Evolutionary conservation across 2,888 invertebrate species (phyloP), one percentile per base, ranked within the genome.

Genomic region (Cryptocephalus primarius): DNA sequence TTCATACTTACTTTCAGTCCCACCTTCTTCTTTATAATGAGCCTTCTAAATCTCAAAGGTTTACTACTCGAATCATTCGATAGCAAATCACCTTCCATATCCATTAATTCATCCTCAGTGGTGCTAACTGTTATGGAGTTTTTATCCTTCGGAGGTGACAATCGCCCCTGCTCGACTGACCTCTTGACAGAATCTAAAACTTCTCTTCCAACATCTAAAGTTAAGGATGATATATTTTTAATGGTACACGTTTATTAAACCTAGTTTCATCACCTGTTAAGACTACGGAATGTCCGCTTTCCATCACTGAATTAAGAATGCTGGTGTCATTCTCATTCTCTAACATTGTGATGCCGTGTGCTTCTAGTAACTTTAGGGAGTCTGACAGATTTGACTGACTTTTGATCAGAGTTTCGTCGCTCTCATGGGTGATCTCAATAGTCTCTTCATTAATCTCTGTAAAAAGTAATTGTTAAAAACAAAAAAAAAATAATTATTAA

Each of bases 251-350:
- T 22, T 22, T 22, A 4, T 22, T 4, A 6, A 22, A 22, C 22
- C 22, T 22, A 4, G 22, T 22, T 22, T 22, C 6, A 22, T 22
- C 64, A 82, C 82, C 82, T 50, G 87, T 91, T 42, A 92, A 76
- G 53, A 89, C 83, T 45, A 92, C 80, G 50, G 87, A 87, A 62
- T 90, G 83, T 1, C 92, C 92, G 68, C 83, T 85, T 72, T 88
- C 85, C 66, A 93, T 78, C 33, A 89, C 90, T 49, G 80, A 83
- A 54, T 84, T 83, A 47, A 90, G 80, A 51, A 85, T 76, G 49
- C 72, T 85, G 69, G 73, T 79, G 56, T 83, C 81, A 66, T 90
- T 46, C 40, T 50, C 54, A 49, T 58, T 58, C 43, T 88, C 85
- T 65, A 91, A 78, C 82, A 92, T 84, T 40, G 88, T 84, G 61